Conservation (phyloP, 1,140 invertebrate species). For the Philaenus spumarius region DNA sequence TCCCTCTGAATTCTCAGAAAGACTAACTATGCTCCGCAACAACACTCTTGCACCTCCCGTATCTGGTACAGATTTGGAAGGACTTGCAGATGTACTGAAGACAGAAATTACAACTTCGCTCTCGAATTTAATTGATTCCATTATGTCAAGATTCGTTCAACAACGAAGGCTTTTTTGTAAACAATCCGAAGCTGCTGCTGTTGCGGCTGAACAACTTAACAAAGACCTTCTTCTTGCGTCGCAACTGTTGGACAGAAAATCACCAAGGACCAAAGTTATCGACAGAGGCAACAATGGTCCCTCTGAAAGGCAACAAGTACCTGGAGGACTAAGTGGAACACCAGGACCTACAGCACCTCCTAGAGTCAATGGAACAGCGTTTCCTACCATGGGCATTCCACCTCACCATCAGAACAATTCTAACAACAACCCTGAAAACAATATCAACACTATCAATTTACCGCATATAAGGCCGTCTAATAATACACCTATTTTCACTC, state of each 20-base stretch:
- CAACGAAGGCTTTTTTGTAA: constrained; percentile 67
- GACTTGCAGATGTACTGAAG: constrained; percentile 81
- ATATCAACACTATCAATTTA: constrained; percentile 55
- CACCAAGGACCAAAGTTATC: constrained; percentile 68
- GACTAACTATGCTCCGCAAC: constrained; percentile 55
- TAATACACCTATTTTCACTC: constrained; percentile 65
- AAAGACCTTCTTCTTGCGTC: constrained; percentile 71
- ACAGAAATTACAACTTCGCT: constrained; percentile 80
- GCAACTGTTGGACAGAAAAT: constrained; percentile 74
- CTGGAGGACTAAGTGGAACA: constrained; percentile 34
- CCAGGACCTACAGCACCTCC: constrained; percentile 29
- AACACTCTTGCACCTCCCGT: constrained; percentile 53
- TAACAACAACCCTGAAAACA: constrained; percentile 44
- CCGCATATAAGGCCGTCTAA: constrained; percentile 61
- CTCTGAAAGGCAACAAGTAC: constrained; percentile 36
- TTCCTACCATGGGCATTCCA: constrained; percentile 27
- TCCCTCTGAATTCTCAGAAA: constrained; percentile 51
- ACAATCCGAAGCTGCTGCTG: constrained; percentile 66
- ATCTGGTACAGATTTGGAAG: constrained; percentile 71
- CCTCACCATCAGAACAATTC: constrained; percentile 31
- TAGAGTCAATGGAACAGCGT: constrained; percentile 46
- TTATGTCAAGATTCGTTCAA: constrained; percentile 76
- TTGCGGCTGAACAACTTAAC: constrained; percentile 72
- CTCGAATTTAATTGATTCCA: constrained; percentile 79
- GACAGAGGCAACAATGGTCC: constrained; percentile 49